These are phyloP conservation scores for Trachelus stipa DNA, from an alignment of 2,888 invertebrate genomes.

Conservation along the genomic window DNA sequence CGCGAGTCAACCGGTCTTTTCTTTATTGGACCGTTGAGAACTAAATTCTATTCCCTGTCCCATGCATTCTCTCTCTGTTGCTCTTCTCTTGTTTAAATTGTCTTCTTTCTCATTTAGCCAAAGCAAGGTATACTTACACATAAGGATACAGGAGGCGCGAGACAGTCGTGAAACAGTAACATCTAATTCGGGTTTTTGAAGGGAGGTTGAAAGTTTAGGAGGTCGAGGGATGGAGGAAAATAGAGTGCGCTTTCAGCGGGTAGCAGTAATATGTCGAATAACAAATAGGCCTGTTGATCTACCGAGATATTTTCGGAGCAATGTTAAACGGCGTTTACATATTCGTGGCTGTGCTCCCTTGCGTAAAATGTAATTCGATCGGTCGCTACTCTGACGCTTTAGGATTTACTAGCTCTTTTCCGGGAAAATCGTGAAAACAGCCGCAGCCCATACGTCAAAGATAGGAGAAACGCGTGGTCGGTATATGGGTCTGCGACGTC, in stretches of 20 bases:
- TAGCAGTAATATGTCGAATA: slow-evolving; percentile 26
- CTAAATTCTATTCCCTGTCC: slow-evolving; percentile 10
- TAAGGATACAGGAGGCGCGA: neutral
- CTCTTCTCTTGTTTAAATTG: slow-evolving; percentile 38
- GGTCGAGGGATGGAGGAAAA: neutral
- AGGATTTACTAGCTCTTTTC: slow-evolving; percentile 38
- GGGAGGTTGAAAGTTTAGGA: neutral
- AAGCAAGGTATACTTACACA: no score
- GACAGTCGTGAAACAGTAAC: neutral
- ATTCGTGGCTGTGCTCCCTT: slow-evolving; percentile 21
- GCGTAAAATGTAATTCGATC: slow-evolving; percentile 36
- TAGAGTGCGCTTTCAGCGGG: slow-evolving; percentile 2
- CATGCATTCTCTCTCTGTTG: neutral
- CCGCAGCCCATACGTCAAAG: slow-evolving; percentile 36
- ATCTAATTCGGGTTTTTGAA: neutral
- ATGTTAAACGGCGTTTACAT: slow-evolving; percentile 32
- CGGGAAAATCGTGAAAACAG: slow-evolving; percentile 39
- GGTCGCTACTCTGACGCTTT: slow-evolving; percentile 26
- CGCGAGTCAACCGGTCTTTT: slow-evolving; percentile 56
- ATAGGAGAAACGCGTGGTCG: neutral
- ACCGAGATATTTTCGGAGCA: slow-evolving; percentile 32
- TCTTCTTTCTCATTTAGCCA: slow-evolving; percentile 32
- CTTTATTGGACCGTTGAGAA: slow-evolving; percentile 63
- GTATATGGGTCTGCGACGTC: neutral
- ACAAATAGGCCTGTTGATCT: slow-evolving; percentile 32